Evolutionary conservation across 1,140 invertebrate species (phyloP), one percentile per base, ranked within the genome.

Genomic region (Coenobita brevimanus): DNA sequence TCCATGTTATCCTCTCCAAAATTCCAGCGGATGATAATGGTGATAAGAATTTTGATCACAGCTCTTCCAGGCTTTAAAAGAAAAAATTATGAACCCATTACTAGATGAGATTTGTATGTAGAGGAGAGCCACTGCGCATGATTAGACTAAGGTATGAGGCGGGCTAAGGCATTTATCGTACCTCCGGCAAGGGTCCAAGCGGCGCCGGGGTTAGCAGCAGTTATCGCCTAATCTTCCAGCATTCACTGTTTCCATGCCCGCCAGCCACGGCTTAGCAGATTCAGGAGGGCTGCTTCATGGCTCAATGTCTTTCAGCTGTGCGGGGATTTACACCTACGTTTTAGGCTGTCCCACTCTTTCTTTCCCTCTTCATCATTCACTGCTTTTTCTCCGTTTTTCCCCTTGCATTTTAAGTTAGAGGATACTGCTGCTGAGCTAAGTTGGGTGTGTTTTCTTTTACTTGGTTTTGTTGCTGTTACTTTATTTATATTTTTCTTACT

Each of bases 221-320:
- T 86, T 86, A 86, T 86, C 84, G 84, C 84, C 84, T 86, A 86
- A 86, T 86, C 84, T 86, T 86, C 84, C 60, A 86, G 62, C 84
- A 79, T 46, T 83, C 81, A 73, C 84, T 86, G 84, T 86, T 86
- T 86, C 75, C 84, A 86, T 54, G 84, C 73, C 75, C 54, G 21
- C 36, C 71, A 43, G 21, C 75, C 75, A 50, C 15, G 43, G 60
- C 33, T 36, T 30, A 75, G 81, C 43, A 60, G 0, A 60, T 82
- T 82, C 60, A 24, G 27, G 62, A 67, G 24, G 30, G n/a, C 75
- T 41, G 21, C 57, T 62, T 36, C 57, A 24, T 17, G 69, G 69
- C 69, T 73, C 69, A 73, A 73, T 41, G 41, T 73, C 41, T 41
- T 41, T 73, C 30, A 36, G 46, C 46, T 50, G 46, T 50, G n/a